Evolutionary conservation across 1,140 invertebrate genomes (phyloP), one percentile per base, ranked within the genome.

Genomic region (Chionoecetes opilio): DNA sequence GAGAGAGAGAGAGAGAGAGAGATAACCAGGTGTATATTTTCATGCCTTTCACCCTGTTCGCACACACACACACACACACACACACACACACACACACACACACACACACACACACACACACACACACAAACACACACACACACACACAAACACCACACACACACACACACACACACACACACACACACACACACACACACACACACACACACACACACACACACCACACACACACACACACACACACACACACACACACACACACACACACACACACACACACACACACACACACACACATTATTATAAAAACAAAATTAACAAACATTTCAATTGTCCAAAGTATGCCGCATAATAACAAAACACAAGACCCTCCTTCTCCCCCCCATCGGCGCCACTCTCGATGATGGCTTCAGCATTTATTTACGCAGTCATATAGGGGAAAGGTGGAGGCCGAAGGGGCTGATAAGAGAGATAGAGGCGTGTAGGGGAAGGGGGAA

Each of bases 221-320:
- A 86, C 35, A 86, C 35, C 35, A 86, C 35, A 86, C 35, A 86
- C 35, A 86, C 35, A 86, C 82, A 29, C 82, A 29, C 82, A 29
- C 82, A 84, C 82, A 63, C 82, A 84, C 82, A 84, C 82, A 84
- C 82, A 84, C 26, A 11, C 11, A 86, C 84, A 34, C 35, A 86
- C 84, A 86, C 35, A 86, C 53, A 86, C 35, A 86, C 35, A 86
- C 35, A 86, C 35, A 86, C 35, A 86, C 35, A 86, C 35, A 86
- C 35, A 86, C 35, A 86, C 35, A 86, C 35, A 86, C 35, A 86
- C 35, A 86, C 35, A 86, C 35, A 86, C 35, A 86, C 35, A 86
- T 3, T 6, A n/a, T 8, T 32, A 84, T 5, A 3, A 6, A 41
- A 41, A 41, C 38, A 6, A 41, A 41, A n/a, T n/a, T 14, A 11